Percentiles rank a stretch among this genome's conserved stretches.
Evolutionary conservation across 92 coral and sea anemone genomes (phyloP).

Genomic region (Scolanthus callimorphus): DNA sequence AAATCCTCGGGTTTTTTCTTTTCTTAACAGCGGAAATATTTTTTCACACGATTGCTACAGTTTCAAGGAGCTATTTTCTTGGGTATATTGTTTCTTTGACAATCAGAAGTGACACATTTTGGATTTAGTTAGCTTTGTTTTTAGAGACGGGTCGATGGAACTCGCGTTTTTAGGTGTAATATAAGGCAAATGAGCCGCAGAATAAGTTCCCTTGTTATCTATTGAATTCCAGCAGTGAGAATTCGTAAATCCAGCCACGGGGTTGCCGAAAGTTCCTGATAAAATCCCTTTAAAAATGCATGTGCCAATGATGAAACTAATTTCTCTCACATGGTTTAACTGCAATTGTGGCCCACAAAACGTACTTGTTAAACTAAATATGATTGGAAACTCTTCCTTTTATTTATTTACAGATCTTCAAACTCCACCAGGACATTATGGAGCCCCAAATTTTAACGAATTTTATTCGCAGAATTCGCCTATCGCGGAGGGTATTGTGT

Average conservation of each 20-base stretch:
- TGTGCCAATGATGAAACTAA: background rate
- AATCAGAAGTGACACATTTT: no score
- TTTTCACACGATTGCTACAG: no score
- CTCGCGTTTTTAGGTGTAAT: background rate
- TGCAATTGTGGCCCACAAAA: background rate
- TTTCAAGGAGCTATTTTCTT: no score
- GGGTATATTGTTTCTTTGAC: no score
- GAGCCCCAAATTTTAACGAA: constrained; percentile 19
- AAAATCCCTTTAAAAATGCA: constrained; percentile 3
- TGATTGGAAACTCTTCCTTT: background rate
- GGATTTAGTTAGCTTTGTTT: background rate
- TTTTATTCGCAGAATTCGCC: constrained; percentile 44
- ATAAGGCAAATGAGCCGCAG: background rate
- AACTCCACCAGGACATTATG: constrained; percentile 15
- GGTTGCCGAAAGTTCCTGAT: background rate
- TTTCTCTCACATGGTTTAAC: background rate
- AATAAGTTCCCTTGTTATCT: background rate
- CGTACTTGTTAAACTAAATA: no score
- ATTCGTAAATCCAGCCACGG: constrained; percentile 6
- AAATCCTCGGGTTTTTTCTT: background rate
- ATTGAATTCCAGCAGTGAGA: background rate
- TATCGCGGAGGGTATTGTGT: constrained; percentile 21
- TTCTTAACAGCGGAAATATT: background rate
- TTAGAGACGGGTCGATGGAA: background rate
- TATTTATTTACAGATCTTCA: constrained; percentile 12